Percentiles rank a stretch among this genome's conserved stretches.
These are phyloP conservation scores for Tortrix viridana DNA, from an alignment of 2,888 invertebrate species.

Conservation along the genomic window DNA sequence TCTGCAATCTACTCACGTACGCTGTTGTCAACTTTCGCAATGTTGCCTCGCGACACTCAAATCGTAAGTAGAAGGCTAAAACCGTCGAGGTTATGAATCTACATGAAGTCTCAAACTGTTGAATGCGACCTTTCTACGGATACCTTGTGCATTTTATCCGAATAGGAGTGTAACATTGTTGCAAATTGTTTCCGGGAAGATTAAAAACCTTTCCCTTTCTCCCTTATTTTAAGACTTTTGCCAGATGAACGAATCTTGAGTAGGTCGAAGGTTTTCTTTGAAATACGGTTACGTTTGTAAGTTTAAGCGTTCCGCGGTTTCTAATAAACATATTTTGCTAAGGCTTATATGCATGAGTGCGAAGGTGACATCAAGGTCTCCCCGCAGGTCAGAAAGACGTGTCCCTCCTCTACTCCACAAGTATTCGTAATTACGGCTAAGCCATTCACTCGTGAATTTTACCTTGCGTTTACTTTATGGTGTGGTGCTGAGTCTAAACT, in stretches of 20 bases:
- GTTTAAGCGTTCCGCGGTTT: constrained; percentile 22
- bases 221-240: constrained; percentile 17
- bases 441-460: constrained; percentile 76
- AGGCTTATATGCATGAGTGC: constrained; percentile 53
- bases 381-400: constrained; percentile 58
- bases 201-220: constrained; percentile 20
- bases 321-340: constrained; percentile 5
- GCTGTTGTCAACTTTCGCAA: constrained; percentile 81
- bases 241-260: constrained; percentile 30
- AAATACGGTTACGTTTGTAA: constrained; percentile 13
- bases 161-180: constrained; percentile 35
- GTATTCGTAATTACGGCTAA: constrained; percentile 62
- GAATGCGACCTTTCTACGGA: constrained; percentile 25
- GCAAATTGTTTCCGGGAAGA: constrained; percentile 34
- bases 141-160: constrained; percentile 34
- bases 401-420: constrained; percentile 39
- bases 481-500: constrained; percentile 28
- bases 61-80: constrained; percentile 76
- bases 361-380: constrained; percentile 64
- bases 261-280: constrained; percentile 26
- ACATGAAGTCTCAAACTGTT: constrained; percentile 49
- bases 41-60: constrained; percentile 73
- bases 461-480: constrained; percentile 66
- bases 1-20: constrained; percentile 76
- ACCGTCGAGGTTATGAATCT: constrained; percentile 56